These are phyloP conservation scores for Brachystomella parvula DNA, from an alignment of 1,140 invertebrate genomes.

Conservation along the genomic window DNA sequence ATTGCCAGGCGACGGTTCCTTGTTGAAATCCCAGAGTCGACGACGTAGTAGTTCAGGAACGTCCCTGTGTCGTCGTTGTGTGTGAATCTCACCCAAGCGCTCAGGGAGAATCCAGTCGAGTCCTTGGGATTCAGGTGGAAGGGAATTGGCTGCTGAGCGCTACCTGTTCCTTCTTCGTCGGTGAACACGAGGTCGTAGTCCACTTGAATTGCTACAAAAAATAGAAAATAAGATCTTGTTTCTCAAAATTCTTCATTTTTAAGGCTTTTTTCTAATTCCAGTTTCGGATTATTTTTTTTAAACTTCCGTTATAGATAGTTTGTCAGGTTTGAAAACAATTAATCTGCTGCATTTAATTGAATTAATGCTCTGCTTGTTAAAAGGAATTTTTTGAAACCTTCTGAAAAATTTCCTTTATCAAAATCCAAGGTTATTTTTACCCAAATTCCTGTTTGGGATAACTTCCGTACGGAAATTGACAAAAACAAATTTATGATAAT, in stretches of 20 bases:
- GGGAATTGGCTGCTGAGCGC: constrained; percentile 79
- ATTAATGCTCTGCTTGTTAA: too few relatives aligned
- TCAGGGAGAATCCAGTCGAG: constrained; percentile 62
- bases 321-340: too few relatives aligned
- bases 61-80: constrained; percentile 79
- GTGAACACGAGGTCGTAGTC: constrained; percentile 93
- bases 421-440: too few relatives aligned
- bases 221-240: constrained; percentile 9
- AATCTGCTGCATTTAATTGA: too few relatives aligned
- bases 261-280: neutral
- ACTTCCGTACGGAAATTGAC: too few relatives aligned
- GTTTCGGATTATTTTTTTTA: constrained; percentile 17
- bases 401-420: too few relatives aligned
- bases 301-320: too few relatives aligned
- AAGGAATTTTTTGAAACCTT: too few relatives aligned
- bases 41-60: constrained; percentile 86
- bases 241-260: constrained; percentile 13
- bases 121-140: constrained; percentile 50
- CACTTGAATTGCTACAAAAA: constrained; percentile 73
- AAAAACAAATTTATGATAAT: too few relatives aligned
- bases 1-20: constrained; percentile 67
- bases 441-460: too few relatives aligned
- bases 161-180: constrained; percentile 70
- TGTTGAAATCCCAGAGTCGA: constrained; percentile 55
- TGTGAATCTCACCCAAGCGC: constrained; percentile 93